Conservation (phyloP, 2,113 vertebrate genomes). For the Suricata suricatta region DNA sequence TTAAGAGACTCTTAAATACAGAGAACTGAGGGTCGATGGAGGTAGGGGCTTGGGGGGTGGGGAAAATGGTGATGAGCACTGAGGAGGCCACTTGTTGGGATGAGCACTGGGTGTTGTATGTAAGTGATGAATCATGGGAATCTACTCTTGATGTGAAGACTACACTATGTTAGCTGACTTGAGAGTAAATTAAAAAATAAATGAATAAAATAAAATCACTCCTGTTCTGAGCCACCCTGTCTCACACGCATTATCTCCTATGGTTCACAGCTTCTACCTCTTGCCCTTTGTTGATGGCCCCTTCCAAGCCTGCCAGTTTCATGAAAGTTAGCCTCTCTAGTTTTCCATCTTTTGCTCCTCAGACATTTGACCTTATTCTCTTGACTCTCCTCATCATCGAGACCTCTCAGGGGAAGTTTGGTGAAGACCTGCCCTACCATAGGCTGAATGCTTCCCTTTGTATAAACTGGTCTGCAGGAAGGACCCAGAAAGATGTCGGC, state of each 20-base stretch:
- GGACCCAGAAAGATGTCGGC: not conserved
- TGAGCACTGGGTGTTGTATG: no score
- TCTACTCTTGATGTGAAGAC: no score
- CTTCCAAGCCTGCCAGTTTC: not conserved
- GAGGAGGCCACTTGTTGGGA: no score
- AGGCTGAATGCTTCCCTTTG: not conserved
- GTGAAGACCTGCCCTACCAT: rapidly evolving
- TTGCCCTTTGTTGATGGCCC: not conserved
- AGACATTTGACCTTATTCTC: not conserved
- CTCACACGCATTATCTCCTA: not conserved
- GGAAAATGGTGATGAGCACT: no score
- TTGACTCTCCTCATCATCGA: not conserved
- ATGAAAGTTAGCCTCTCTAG: not conserved
- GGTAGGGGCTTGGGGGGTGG: no score
- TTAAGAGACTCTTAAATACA: no score
- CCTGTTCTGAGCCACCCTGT: not conserved
- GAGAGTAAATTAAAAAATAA: no score
- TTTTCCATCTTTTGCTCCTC: not conserved
- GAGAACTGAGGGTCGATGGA: no score
- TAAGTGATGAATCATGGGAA: no score
- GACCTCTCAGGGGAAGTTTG: not conserved
- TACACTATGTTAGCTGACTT: no score
- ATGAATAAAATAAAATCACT: no score
- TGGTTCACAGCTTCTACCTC: not conserved
- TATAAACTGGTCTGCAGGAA: not conserved